Evolutionary conservation across 35 echinoderm and acorn worm species (phyloP).

Genomic region (Lytechinus pictus): DNA sequence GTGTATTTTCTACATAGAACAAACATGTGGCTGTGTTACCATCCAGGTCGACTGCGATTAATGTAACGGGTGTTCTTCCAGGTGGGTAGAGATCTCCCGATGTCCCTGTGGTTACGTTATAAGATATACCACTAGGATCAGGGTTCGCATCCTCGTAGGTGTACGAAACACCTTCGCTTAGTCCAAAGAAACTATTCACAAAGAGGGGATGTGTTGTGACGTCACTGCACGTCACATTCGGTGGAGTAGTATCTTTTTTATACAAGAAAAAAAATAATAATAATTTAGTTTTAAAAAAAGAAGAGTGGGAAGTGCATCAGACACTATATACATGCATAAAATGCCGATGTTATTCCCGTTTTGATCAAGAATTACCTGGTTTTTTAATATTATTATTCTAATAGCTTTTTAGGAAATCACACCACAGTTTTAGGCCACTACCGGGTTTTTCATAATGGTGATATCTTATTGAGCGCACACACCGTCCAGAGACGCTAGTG

Average conservation of each 20-base stretch:
- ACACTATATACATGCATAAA: too few species aligned
- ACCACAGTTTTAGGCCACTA: too few species aligned
- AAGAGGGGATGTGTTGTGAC: not conserved
- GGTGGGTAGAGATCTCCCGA: not conserved
- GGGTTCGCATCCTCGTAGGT: not conserved
- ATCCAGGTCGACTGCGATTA: not conserved
- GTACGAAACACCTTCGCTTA: not conserved
- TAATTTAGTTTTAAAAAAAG: too few species aligned
- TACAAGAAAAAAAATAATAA: too few species aligned
- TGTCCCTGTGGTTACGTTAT: not conserved
- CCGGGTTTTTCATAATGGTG: too few species aligned
- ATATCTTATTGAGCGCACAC: too few species aligned
- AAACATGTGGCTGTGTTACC: not conserved
- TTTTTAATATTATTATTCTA: too few species aligned
- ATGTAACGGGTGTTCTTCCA: not conserved
- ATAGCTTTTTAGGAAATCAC: too few species aligned
- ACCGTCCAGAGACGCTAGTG: too few species aligned
- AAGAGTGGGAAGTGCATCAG: too few species aligned
- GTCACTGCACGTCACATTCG: not conserved
- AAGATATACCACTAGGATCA: not conserved
- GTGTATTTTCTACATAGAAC: not conserved
- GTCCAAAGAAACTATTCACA: not conserved
- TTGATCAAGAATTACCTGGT: too few species aligned
- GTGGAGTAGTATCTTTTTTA: not conserved
- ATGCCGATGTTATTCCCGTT: too few species aligned